phyloP scores from a whole-genome alignment of 2,113 vertebrate species.

The Cryptomyrus ogoouensis region DNA sequence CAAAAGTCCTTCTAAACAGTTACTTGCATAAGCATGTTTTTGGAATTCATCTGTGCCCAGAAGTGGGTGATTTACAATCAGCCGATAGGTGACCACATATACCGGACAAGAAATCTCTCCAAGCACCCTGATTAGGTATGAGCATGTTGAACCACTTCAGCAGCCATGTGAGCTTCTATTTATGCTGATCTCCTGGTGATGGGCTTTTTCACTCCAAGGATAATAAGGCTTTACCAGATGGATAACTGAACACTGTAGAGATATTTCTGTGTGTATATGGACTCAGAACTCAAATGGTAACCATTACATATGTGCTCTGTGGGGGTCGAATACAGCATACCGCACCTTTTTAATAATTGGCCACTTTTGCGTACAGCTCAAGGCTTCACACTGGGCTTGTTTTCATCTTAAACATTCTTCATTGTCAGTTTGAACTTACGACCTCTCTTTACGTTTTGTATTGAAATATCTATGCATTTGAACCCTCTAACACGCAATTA shows the following conservation, averaged over 20 bases:
- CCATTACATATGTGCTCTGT: not conserved
- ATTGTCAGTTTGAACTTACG: not conserved
- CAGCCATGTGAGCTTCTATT: conserved; percentile 32
- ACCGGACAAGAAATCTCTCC: conserved; percentile 34
- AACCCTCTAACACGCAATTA: not conserved
- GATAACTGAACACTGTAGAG: conserved; percentile 16
- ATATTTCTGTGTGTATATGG: conserved; percentile 3
- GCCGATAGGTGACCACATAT: conserved; percentile 14
- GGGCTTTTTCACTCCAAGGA: not conserved
- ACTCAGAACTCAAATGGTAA: conserved; percentile 7
- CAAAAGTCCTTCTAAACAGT: not conserved
- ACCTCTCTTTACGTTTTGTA: not conserved
- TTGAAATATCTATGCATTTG: not conserved
- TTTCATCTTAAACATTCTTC: not conserved
- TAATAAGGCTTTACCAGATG: conserved; percentile 21
- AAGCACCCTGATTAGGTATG: conserved; percentile 39
- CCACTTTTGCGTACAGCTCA: not conserved
- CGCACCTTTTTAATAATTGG: not conserved
- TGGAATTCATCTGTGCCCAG: not conserved
- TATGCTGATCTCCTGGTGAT: conserved; percentile 22
- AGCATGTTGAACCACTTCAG: conserved; percentile 32
- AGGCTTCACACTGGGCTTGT: not conserved
- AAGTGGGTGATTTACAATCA: not conserved
- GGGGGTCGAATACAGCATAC: not conserved
- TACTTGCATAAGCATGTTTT: not conserved